Base-by-base conservation (phyloP, 1,140 invertebrate genomes). In the Harlomillsia oculata region DNA sequence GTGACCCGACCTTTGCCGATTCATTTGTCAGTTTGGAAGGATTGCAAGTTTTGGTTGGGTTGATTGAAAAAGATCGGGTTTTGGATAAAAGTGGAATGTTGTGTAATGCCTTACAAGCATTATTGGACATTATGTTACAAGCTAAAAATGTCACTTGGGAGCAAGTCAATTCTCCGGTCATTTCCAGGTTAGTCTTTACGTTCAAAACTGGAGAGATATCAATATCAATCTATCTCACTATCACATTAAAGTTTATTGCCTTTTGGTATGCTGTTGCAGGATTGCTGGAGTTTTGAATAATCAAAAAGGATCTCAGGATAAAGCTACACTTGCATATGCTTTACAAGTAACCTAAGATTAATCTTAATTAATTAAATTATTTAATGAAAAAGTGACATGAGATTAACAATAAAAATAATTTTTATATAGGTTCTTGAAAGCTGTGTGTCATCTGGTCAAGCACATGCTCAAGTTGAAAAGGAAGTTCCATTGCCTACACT, bases 401-500 rank as follows among this genome's bases (percentile, higher is more conserved):
- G 16, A 29, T 9, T 16, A 16, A 50, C n/a, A 41, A 41, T 53
- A 43, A n/a, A 30, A 16, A 29, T 54, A 20, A 44, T 9, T 23
- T 57, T 30, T 23, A 49, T 45, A n/a, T 23, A 63, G 61, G 55
- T 64, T 1, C 28, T 64, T 39, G 62, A 64, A 30, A 64, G 46
- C 37, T 55, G 52, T 11, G 50, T 64, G 2, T 40, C 50, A 5
- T 54, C 50, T 20, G 62, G 59, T 2, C 9, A 26, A 25, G 58
- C 62, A 0, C 89, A 87, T 71, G 74, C 75, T 5, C 79, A 87
- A 69, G 87, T 96, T 13, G 90, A 95, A 64, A 83, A 87, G 67
- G 86, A 91, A 74, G 80, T 96, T 5, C 87, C 89, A 20, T 80
- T 93, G 60, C 81, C 84, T 14, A 90, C 85, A 69, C 73, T 96